Percentiles rank a stretch among this genome's conserved stretches.
phyloP scores from a whole-genome alignment of 23 tunicate genomes.

The Halocynthia aurantium region DNA sequence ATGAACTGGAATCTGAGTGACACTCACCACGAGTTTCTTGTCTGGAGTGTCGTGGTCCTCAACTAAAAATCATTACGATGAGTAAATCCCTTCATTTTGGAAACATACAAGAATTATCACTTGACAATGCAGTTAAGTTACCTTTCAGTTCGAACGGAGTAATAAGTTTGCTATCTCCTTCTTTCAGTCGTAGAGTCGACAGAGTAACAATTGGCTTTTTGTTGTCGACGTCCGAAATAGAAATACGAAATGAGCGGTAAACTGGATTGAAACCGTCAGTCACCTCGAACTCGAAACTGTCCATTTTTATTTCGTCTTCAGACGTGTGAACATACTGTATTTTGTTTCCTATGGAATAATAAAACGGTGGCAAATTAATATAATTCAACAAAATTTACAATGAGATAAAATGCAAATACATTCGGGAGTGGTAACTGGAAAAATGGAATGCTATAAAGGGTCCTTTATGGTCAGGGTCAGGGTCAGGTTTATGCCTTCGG shows the following conservation, averaged over 20 bases:
- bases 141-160: conserved; percentile 95
- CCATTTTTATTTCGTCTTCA: conserved; percentile 92
- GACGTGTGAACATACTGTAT: conserved; percentile 95
- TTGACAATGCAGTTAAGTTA: conserved; percentile 1
- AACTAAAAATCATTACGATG: conserved; percentile 20
- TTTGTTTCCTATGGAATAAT: conserved; percentile 56
- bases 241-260: conserved; percentile 88
- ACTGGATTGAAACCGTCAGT: conserved; percentile 98
- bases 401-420: too few relatives aligned
- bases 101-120: too few relatives aligned
- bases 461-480: too few relatives aligned
- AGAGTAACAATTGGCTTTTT: conserved; percentile 90
- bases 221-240: conserved; percentile 97
- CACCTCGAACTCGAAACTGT: conserved; percentile 92
- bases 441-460: too few relatives aligned
- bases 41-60: conserved; percentile 95
- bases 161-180: conserved; percentile 74
- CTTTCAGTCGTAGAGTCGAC: conserved; percentile 63
- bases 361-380: background rate
- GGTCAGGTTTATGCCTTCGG: too few relatives aligned
- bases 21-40: conserved; percentile 36
- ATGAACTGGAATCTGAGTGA: conserved; percentile 84
- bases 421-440: too few relatives aligned
- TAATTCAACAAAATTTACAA: too few relatives aligned
- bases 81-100: too few relatives aligned